Evolutionary conservation across 1,140 invertebrate genomes (phyloP), one percentile per base, ranked within the genome.

Genomic region (Sminthurides bifidus): DNA sequence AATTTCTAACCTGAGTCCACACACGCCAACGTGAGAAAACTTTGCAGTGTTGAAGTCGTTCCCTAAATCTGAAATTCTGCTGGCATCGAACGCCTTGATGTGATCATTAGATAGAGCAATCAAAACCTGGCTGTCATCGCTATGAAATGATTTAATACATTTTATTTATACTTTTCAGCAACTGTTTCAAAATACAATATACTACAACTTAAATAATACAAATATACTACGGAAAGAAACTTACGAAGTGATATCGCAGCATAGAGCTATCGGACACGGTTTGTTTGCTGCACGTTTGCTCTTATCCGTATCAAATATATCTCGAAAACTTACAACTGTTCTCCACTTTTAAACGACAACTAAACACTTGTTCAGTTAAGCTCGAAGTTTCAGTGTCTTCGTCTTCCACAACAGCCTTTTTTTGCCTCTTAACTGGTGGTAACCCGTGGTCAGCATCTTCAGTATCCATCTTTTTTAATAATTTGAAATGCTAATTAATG

Each of bases 321-420:
- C 49, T 60, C 31, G 21, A 21, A 37, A 21, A 41, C 30, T 38
- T 24, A 26, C 40, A 58, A 43, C 30, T 37, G 50, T 33, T 58
- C 24, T 58, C 15, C 1, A 41, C 1, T 17, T 21, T 17, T n/a
- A 33, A 26, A 49, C 54, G 49, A 52, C 46, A 33, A 59, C 52
- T 15, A 19, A 46, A 50, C 52, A 59, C 14, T 19, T 15, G 38
- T 30, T 52, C 27, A 24, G 2, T 4, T 12, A 58, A 12, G 15
- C 48, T 30, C 43, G 30, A 46, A 14, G 59, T 50, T 23, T 41
- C 41, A 3, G 31, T 30, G 24, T 63, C 57, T 12, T 40, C 17
- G 35, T 63, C 57, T 26, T 53, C 41, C 14, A 62, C 53, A 44
- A 43, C n/a, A 50, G 57, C 51, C 24, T 56, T 43, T 40, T 44